Evolutionary conservation across 2,888 invertebrate genomes (phyloP), one percentile per base, ranked within the genome.

Genomic region (Drymonia ruficornis): DNA sequence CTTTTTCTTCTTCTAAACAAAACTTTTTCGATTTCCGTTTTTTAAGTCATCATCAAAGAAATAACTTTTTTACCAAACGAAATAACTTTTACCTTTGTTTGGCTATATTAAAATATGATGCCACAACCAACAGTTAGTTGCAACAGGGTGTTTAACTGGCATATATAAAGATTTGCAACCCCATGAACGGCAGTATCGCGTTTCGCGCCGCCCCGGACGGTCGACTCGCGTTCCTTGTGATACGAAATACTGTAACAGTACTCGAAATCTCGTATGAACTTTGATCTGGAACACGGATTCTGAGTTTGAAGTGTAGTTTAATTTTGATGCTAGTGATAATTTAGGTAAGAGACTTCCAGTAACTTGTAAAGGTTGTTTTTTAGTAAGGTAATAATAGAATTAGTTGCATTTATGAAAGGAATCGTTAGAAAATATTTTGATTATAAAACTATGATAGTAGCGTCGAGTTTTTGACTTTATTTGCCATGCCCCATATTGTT

Each of bases 101-200:
- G n/a, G 3, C n/a, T 6, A 36, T n/a, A n/a, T n/a, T 36, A n/a
- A 36, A 13, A 36, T 9, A 34, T 11, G 0, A 15, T 16, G 2
- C 40, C 36, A 46, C 38, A 18, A 13, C 18, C 57, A 63, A 79
- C 80, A 76, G 64, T 74, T 77, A 67, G 72, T 72, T 70, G 61
- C 67, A 69, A 65, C 54, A 68, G 44, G 53, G 23, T 42, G 52
- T 54, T 58, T 51, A 40, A 49, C 23, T 19, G 44, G 54, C 63
- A 67, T 76, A 78, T 73, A 81, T 64, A 70, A 57, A 52, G 67
- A 66, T 65, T 61, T 54, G 49, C 63, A 56, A 67, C 71, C 74
- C 67, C 56, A 56, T 47, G 9, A 4, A 13, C 9, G 29, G 23
- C 72, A 81, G 81, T 81, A 42, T 61, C 55, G 65, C 59, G 60